Conservation (phyloP, 2,113 vertebrate genomes). For the Empidonax alnorum region DNA sequence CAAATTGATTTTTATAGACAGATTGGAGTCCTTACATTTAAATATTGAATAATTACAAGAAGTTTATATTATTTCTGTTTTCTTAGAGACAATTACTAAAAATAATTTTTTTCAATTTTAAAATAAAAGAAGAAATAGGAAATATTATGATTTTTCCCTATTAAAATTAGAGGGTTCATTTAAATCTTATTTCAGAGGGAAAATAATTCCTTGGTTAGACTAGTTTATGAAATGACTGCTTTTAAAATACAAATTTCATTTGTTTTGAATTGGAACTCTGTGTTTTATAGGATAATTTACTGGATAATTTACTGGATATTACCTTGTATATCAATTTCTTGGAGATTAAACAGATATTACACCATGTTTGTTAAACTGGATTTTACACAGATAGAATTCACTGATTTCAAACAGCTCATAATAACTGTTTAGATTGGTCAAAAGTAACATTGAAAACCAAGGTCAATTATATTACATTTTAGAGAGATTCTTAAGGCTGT, state of each 20-base stretch:
- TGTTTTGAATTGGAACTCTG: background rate
- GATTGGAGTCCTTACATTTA: background rate
- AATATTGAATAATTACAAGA: background rate
- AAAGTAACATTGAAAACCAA: background rate
- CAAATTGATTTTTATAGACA: background rate
- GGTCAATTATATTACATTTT: background rate
- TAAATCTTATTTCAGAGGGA: background rate
- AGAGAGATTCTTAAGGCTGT: background rate
- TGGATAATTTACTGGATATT: too few relatives aligned
- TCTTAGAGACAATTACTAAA: background rate
- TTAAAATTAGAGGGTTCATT: background rate
- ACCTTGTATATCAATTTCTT: background rate
- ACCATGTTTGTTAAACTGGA: background rate
- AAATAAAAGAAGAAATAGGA: background rate
- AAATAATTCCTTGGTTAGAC: background rate
- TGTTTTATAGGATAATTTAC: background rate
- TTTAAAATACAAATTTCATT: background rate
- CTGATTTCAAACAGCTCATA: background rate
- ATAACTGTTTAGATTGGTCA: background rate
- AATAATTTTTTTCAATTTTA: background rate
- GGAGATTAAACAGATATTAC: background rate
- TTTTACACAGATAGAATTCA: background rate
- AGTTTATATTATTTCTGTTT: background rate
- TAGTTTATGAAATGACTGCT: background rate
- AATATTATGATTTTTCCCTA: fast-evolving